Evolutionary conservation across 1,140 invertebrate genomes (phyloP).

Genomic region (Phortica variegata): DNA sequence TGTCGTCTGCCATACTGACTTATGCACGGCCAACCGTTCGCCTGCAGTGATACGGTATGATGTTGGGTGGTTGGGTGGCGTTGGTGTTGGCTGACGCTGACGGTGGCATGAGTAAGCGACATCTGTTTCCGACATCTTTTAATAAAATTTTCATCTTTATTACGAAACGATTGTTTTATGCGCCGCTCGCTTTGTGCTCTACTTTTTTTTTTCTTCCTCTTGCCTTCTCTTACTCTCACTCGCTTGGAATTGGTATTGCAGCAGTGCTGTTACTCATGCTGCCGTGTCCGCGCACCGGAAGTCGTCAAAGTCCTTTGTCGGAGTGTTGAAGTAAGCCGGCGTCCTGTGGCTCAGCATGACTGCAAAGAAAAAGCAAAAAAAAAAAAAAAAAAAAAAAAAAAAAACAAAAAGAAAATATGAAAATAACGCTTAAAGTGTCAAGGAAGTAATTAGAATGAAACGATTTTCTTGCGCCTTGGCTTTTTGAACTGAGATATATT

Average conservation of each 20-base stretch:
- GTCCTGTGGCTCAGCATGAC: slow-evolving; percentile 38
- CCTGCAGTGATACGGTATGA: not conserved
- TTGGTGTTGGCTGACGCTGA: too few species aligned
- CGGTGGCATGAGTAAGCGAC: slow-evolving; percentile 30
- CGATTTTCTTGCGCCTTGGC: slow-evolving; percentile 36
- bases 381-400: too few species aligned
- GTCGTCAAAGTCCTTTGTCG: slow-evolving; percentile 12
- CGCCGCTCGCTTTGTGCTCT: slow-evolving; percentile 9
- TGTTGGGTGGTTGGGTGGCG: too few species aligned
- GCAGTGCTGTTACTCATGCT: slow-evolving; percentile 38
- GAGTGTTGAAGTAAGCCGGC: too few species aligned
- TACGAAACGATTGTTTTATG: slow-evolving; percentile 57
- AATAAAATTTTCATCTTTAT: slow-evolving; percentile 59
- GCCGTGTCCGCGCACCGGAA: slow-evolving; percentile 31
- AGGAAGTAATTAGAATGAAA: slow-evolving; percentile 55
- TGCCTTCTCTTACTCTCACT: not conserved
- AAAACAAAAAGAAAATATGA: too few species aligned
- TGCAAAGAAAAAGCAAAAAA: too few species aligned
- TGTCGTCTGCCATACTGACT: slow-evolving; percentile 5
- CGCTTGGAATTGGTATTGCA: too few species aligned
- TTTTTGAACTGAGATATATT: too few species aligned
- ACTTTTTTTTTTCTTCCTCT: too few species aligned
- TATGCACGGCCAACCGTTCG: slow-evolving; percentile 1
- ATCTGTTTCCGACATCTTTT: slow-evolving; percentile 58
- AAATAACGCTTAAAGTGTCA: slow-evolving; percentile 9